Evolutionary conservation across 2,888 invertebrate genomes (phyloP).

Genomic region (Macrophya alboannulata): DNA sequence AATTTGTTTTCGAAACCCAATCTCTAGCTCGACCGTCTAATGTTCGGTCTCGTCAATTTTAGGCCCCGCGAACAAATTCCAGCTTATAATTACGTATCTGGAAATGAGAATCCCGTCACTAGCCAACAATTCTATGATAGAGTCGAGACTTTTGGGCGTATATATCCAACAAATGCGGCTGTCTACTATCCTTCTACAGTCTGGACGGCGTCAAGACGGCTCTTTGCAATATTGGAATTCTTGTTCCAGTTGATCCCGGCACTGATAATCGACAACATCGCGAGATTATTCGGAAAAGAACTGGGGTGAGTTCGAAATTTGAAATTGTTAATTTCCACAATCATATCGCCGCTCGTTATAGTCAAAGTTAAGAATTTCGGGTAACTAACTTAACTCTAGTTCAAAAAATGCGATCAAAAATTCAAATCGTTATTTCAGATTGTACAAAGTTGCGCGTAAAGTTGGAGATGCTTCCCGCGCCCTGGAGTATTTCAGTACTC

Average conservation of each 20-base stretch:
- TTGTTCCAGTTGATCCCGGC: constrained; percentile 89
- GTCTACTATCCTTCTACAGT: constrained; percentile 64
- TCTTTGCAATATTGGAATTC: constrained; percentile 85
- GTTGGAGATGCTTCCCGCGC: not conserved
- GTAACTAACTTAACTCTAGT: not conserved
- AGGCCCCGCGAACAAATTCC: constrained; percentile 57
- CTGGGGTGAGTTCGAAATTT: constrained; percentile 85
- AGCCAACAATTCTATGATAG: not conserved
- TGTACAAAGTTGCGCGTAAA: not conserved
- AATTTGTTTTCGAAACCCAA: not conserved
- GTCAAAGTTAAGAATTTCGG: not conserved
- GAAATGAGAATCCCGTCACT: constrained; percentile 31
- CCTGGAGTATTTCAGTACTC: constrained; percentile 83
- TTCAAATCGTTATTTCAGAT: not conserved
- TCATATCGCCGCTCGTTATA: not conserved
- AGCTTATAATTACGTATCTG: constrained; percentile 57
- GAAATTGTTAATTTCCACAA: not conserved
- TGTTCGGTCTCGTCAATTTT: not conserved
- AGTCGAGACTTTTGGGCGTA: constrained; percentile 80
- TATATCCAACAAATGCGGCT: constrained; percentile 80
- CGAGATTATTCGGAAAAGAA: constrained; percentile 85
- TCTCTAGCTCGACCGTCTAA: too few relatives aligned
- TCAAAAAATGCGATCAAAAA: not conserved
- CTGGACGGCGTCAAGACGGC: constrained; percentile 68
- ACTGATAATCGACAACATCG: constrained; percentile 86